Percentiles rank a stretch among this genome's conserved stretches.
Evolutionary conservation across 2,888 invertebrate genomes (phyloP).

Genomic region (Erebia palarica): DNA sequence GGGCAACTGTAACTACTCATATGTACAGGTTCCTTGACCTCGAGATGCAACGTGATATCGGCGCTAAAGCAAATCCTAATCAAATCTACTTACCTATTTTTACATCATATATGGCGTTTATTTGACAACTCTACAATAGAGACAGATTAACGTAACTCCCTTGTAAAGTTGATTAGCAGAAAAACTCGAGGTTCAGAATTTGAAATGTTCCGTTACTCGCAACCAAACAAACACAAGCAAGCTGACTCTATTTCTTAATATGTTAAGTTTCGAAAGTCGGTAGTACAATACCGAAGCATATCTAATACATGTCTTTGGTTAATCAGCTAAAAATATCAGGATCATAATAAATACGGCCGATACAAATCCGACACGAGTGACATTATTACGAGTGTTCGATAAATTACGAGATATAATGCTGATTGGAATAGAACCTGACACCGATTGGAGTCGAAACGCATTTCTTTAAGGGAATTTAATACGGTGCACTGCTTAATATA

Average conservation of each 20-base stretch:
- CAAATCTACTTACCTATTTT: too few species aligned
- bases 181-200: too few species aligned
- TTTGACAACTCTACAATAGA: too few species aligned
- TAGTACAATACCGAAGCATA: conserved; percentile 2
- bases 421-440: conserved; percentile 27
- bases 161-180: too few species aligned
- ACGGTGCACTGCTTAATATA: not conserved
- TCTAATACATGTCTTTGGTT: conserved; percentile 10
- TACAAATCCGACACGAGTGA: conserved; percentile 28
- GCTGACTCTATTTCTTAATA: not conserved
- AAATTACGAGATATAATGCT: conserved; percentile 29
- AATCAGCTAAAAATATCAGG: conserved; percentile 17
- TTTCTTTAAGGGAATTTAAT: conserved; percentile 14
- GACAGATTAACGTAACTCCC: too few species aligned
- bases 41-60: too few species aligned
- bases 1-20: too few species aligned
- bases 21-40: too few species aligned
- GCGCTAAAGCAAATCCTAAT: too few species aligned
- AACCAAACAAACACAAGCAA: too few species aligned
- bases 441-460: conserved; percentile 8
- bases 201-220: too few species aligned
- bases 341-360: conserved; percentile 26
- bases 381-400: conserved; percentile 25
- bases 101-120: too few species aligned
- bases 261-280: not conserved